Percentiles rank a stretch among this genome's conserved stretches.
Evolutionary conservation across 2,888 invertebrate species (phyloP).

Genomic region (Phania funesta): DNA sequence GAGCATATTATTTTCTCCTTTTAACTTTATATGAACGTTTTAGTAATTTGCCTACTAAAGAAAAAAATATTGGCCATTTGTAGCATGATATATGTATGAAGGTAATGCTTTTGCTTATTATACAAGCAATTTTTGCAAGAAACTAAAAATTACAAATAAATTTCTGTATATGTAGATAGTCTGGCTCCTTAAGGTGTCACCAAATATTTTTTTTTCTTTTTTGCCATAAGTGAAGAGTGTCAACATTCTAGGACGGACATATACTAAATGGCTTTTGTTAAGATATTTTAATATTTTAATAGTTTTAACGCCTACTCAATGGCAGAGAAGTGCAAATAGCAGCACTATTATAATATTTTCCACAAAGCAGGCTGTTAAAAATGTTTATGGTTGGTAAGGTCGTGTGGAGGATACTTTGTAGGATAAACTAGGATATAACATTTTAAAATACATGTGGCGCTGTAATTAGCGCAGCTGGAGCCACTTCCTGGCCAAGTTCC

Average conservation of each 20-base stretch:
- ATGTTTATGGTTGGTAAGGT: neutral
- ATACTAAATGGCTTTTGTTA: neutral
- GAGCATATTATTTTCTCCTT: conserved; percentile 9
- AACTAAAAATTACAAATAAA: conserved; percentile 17
- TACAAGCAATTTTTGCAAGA: neutral
- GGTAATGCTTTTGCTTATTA: neutral
- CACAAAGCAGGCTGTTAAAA: neutral
- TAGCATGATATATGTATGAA: neutral
- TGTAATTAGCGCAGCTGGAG: too few relatives aligned
- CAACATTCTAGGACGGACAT: neutral
- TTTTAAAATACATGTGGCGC: too few relatives aligned
- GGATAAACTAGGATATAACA: neutral
- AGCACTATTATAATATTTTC: neutral
- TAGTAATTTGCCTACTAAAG: neutral
- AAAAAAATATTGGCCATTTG: conserved; percentile 27
- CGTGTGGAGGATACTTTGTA: neutral
- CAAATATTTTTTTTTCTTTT: too few relatives aligned
- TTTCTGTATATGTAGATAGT: neutral
- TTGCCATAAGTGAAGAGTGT: neutral
- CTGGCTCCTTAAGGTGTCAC: conserved; percentile 3
- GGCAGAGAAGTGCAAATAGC: conserved; percentile 5
- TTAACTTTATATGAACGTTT: neutral
- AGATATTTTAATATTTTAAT: conserved; percentile 29
- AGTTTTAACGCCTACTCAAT: conserved; percentile 33
- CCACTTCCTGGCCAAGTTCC: too few relatives aligned